Percentiles rank a stretch among this genome's conserved stretches.
Conservation (phyloP, 1,140 invertebrate species). For the Apis dorsata region DNA sequence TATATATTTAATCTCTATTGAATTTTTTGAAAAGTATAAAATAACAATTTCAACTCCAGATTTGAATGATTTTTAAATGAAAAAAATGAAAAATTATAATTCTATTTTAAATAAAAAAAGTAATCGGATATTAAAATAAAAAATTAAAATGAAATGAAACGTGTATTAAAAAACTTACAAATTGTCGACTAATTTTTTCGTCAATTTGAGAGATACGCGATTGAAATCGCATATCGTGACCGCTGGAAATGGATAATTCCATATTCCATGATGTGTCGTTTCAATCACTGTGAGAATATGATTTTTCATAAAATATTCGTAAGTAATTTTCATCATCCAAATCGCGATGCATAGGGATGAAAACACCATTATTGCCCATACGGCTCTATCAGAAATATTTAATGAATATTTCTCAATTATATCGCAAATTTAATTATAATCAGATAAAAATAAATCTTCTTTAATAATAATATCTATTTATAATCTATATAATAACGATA, state of each 20-base stretch:
- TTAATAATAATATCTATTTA: background rate
- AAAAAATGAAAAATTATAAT: no score
- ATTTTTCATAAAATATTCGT: conserved; percentile 77
- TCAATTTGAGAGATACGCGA: conserved; percentile 79
- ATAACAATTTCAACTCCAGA: no score
- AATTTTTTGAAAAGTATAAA: no score
- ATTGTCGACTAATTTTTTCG: conserved; percentile 74
- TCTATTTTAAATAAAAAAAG: background rate
- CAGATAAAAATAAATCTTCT: background rate
- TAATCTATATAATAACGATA: no score
- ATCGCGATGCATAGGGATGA: conserved; percentile 75
- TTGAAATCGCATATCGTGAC: conserved; percentile 86
- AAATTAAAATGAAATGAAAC: background rate
- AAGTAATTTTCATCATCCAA: conserved; percentile 77
- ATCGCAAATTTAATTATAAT: conserved; percentile 11
- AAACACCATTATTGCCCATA: conserved; percentile 78
- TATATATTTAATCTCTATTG: no score
- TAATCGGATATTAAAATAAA: background rate
- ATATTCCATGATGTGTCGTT: conserved; percentile 85
- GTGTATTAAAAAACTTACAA: conserved; percentile 75
- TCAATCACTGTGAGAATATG: conserved; percentile 82
- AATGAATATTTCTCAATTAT: conserved; percentile 5
- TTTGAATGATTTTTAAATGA: no score
- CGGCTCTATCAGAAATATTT: conserved; percentile 63
- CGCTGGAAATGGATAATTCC: conserved; percentile 86